Evolutionary conservation across 2,888 invertebrate species (phyloP), one percentile per base, ranked within the genome.

Genomic region (Psococerastis gibbosa): DNA sequence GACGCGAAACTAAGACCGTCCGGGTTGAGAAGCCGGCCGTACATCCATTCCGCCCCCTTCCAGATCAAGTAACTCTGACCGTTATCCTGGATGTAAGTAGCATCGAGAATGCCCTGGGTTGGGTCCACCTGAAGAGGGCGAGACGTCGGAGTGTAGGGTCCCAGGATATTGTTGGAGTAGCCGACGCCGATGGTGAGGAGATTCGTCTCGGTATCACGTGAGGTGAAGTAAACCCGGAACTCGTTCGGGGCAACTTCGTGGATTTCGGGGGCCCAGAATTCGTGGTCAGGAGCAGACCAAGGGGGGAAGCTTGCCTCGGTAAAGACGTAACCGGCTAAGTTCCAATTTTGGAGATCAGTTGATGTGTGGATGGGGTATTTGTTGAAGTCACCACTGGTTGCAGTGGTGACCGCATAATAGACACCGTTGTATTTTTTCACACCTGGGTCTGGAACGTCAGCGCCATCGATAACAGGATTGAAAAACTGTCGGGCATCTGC

Each of bases 211-310:
- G 9, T 34, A 17, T 34, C 16, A 17, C 35, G 35, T 6, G 35
- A 8, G 13, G 35, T 34, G 18, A 34, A 34, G 13, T 9, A 34
- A 9, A 17, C 15, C 8, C 13, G 13, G 35, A 16, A 34, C 6
- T 27, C 27, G 27, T 17, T 13, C 6, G 6, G 8, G 8, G 8
- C 35, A 15, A 34, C 15, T 34, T 17, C 8, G 35, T 34, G 35
- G 18, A 34, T 34, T 34, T 34, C 35, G 8, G 35, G 35, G 6
- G 35, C 35, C 35, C 35, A 34, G 18, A 9, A 34, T 16, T 34
- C 27, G 11, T 11, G 27, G 18, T 34, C 35, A 8, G 6, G 6
- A 9, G 6, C 13, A 9, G 35, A 13, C 35, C 35, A 34, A 8
- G 15, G 8, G 13, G 35, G 35, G 9, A 16, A 9, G 9, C 13